Base-by-base conservation (phyloP, 2,888 invertebrate species). In the Serrognathus titanus region DNA sequence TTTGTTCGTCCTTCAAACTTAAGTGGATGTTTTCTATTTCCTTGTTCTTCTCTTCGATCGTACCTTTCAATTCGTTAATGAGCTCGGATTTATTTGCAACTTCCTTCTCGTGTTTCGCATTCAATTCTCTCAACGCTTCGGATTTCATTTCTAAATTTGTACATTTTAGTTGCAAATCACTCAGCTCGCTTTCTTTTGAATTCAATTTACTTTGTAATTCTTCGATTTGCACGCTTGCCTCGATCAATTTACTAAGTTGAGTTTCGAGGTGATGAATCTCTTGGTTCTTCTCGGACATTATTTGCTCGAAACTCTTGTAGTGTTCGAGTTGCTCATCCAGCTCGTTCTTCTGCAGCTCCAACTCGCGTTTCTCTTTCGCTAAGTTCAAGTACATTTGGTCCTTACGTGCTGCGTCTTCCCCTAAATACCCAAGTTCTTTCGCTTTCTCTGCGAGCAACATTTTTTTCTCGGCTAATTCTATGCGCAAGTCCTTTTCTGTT, bases 311-410 rank as follows among this genome's bases (percentile, higher is more conserved):
- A 52, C 78, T 79, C 36, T 82, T 75, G 39, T 83, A 69, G 58
- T 82, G 81, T 1, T 68, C 70, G 13, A 79, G 64, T 63, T 81
- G 81, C 11, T 81, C 80, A 61, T 78, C 77, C 59, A 85, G 66
- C 51, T 83, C 80, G 6, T 79, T 76, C 20, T 77, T 79, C 62
- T 79, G 82, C 55, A 77, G 78, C 1, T 82, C 81, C 54, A 84
- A 66, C 58, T 80, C 81, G 11, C 81, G 79, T 68, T 83, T 84
- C 60, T 84, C 84, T 71, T 82, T 82, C 4, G 83, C 80, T 36
- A 85, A 71, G 70, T 81, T 80, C 49, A 82, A 65, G 59, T 82
- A 81, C 82, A 84, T 82, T 53, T 83, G 81, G 64, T 83, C 83
- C 60, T 83, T 79, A 57, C 82, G 78, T 1, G 80, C 69, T 47